phyloP scores from a whole-genome alignment of 1,140 invertebrate genomes.

The Heliconius hewitsoni region DNA sequence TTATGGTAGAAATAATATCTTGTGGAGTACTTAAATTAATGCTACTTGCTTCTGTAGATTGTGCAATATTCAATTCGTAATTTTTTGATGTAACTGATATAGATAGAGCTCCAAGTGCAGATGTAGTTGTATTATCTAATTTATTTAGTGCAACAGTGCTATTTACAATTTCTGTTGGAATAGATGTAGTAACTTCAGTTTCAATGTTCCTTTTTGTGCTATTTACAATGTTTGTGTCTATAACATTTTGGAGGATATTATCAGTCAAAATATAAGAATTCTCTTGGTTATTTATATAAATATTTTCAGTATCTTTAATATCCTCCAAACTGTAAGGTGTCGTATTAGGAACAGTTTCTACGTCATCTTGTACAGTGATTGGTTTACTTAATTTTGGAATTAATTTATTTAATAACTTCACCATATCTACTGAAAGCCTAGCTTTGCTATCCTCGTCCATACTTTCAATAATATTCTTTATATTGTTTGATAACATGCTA shows the following conservation, averaged over 20 bases:
- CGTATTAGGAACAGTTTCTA: conserved; percentile 59
- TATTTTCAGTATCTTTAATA: conserved; percentile 73
- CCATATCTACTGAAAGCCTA: conserved; percentile 72
- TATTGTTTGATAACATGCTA: conserved; percentile 79
- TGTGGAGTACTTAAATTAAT: neutral
- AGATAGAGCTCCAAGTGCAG: conserved; percentile 40
- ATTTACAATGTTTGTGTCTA: conserved; percentile 58
- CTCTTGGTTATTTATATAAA: conserved; percentile 48
- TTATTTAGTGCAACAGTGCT: conserved; percentile 41
- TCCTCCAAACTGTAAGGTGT: conserved; percentile 77
- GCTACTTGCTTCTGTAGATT: neutral
- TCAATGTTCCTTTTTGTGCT: conserved; percentile 49
- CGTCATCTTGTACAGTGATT: conserved; percentile 53
- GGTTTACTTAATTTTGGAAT: conserved; percentile 65
- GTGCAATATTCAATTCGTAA: neutral
- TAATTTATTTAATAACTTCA: conserved; percentile 66
- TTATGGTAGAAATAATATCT: neutral
- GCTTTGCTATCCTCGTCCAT: conserved; percentile 72
- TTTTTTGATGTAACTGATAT: conserved; percentile 34
- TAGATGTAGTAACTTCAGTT: conserved; percentile 11
- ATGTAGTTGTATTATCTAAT: conserved; percentile 31
- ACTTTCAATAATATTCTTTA: conserved; percentile 71
- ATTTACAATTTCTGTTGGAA: conserved; percentile 57
- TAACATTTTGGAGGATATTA: conserved; percentile 62
- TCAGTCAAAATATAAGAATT: conserved; percentile 35